Conservation (phyloP, 2,797 vertebrate genomes). For the Podargus strigoides region DNA sequence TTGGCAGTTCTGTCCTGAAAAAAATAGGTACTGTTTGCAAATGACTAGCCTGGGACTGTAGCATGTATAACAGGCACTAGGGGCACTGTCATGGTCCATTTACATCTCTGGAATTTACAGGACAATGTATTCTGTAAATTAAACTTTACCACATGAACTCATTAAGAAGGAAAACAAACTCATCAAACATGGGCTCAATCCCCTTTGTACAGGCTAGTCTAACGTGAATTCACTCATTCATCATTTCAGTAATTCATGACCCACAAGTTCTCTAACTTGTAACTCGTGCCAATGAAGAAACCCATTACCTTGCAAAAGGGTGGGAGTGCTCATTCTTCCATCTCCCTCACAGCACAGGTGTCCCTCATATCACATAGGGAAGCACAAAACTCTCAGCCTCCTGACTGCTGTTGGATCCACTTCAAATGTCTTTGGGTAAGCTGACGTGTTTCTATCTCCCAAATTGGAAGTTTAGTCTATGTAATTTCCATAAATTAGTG, state of each 20-base stretch:
- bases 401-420: neutral
- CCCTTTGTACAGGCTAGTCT: neutral
- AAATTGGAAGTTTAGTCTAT: neutral
- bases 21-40: neutral
- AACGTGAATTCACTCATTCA: neutral
- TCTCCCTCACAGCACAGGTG: fast-evolving
- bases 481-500: neutral
- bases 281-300: neutral
- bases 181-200: neutral
- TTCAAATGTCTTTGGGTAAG: neutral
- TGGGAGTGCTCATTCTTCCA: neutral
- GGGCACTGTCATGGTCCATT: neutral
- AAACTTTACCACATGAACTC: neutral
- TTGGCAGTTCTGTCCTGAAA: neutral
- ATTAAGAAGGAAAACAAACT: neutral
- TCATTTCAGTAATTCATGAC: neutral
- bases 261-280: neutral
- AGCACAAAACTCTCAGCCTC: neutral
- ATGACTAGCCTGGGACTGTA: neutral
- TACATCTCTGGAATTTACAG: neutral
- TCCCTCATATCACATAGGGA: neutral
- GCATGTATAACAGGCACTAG: neutral
- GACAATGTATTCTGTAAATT: neutral
- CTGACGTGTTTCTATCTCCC: neutral
- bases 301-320: neutral